Evolutionary conservation across 2,113 vertebrate genomes (phyloP).

Genomic region (Sinocyclocheilus anophthalmus): DNA sequence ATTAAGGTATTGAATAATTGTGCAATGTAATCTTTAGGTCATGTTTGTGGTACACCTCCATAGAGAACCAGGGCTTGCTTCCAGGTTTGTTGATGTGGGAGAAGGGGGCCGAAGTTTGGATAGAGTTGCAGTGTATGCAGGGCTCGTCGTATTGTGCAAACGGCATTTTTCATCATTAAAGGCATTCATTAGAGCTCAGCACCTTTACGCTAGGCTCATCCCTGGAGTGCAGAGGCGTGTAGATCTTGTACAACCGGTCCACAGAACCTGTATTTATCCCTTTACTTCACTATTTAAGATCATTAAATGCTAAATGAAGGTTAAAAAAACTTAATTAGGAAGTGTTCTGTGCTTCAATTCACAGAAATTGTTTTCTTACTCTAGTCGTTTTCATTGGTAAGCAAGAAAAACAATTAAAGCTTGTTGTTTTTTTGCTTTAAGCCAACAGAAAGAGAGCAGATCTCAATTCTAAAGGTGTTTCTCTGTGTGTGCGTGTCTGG

Average conservation of each 20-base stretch:
- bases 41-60: constrained; percentile 63
- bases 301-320: constrained; percentile 36
- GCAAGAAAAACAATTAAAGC: constrained; percentile 23
- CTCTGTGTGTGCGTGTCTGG: neutral
- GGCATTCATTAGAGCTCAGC: constrained; percentile 54
- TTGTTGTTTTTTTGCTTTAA: neutral
- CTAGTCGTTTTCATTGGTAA: constrained; percentile 3
- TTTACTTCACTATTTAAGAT: constrained; percentile 24
- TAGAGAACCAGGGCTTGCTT: constrained; percentile 63
- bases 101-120: constrained; percentile 50
- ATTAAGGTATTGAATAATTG: constrained; percentile 81
- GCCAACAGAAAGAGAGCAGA: neutral
- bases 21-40: constrained; percentile 72
- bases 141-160: constrained; percentile 37
- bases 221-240: constrained; percentile 3
- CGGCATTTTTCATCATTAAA: constrained; percentile 53
- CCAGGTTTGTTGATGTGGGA: constrained; percentile 50
- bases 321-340: constrained; percentile 23
- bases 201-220: constrained; percentile 48
- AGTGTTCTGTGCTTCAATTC: constrained; percentile 9
- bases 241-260: neutral
- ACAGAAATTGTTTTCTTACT: constrained; percentile 27
- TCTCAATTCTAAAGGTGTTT: constrained; percentile 16
- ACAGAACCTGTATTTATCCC: constrained; percentile 25
- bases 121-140: constrained; percentile 48